Evolutionary conservation across 2,113 vertebrate species (phyloP), one percentile per base, ranked within the genome.

Genomic region (Cyprinodon tularosa): DNA sequence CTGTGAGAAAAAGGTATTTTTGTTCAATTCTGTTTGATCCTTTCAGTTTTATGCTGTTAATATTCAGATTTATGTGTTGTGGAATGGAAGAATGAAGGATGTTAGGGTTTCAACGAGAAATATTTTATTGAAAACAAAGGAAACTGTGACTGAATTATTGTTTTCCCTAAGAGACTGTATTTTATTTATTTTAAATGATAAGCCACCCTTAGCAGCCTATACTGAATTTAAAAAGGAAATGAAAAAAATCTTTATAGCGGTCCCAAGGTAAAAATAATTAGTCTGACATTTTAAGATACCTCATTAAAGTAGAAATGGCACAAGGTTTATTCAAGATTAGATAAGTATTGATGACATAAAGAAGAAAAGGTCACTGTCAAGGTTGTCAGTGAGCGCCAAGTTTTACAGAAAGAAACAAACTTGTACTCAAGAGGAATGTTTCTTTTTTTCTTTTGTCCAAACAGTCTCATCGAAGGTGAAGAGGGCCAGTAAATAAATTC

Each of bases 291-390:
- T 90, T 0, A 0, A 76, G 66, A 80, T 78, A 68, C 39, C 50
- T 86, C 78, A 84, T 90, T 88, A 86, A 86, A 79, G 11, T 57
- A 78, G 66, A 89, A 76, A 86, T 84, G 66, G 78, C 72, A 78
- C 57, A 20, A 59, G 76, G 78, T 90, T 88, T 84, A 82, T 73
- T 59, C 59, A 62, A 75, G 78, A 88, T 88, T 86, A 84, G 38
- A 75, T 62, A 90, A 89, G 83, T 74, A 79, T 68, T 62, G 64
- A 66, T 42, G 64, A 80, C 70, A 76, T 60, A 64, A 67, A 67
- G 65, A 44, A 72, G 62, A 70, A 85, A 88, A 78, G 73, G 76
- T 73, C 6, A 39, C 57, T 14, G 50, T 73, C 66, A 87, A 68
- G 59, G 74, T 65, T 78, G 37, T 53, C 77, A 62, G 5, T 53